Conservation (phyloP, 2,797 vertebrate species). For the Heterohyrax brucei region DNA sequence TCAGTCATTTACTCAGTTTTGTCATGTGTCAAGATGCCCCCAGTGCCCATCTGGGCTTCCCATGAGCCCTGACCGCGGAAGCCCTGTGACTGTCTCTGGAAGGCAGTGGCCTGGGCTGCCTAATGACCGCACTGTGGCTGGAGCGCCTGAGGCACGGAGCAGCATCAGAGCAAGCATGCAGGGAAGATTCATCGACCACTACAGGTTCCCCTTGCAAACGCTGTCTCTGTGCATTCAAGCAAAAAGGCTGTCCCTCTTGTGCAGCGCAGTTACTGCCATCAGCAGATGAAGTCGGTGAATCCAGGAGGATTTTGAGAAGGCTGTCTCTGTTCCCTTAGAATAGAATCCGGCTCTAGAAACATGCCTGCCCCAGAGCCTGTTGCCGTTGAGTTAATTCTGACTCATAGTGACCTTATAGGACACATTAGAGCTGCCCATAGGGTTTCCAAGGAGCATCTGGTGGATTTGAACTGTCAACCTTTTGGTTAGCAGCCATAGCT, state of each 20-base stretch:
- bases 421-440: too few relatives aligned
- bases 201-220: background rate
- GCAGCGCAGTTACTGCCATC: background rate
- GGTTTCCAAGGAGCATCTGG: too few relatives aligned
- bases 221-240: background rate
- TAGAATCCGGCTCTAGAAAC: background rate
- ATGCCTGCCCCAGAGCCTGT: background rate
- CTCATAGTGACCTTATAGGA: too few relatives aligned
- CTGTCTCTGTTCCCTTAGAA: background rate
- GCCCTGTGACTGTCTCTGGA: background rate
- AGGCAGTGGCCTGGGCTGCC: background rate
- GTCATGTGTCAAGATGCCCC: background rate
- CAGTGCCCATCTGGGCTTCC: background rate
- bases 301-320: background rate
- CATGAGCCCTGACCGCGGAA: background rate
- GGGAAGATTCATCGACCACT: background rate
- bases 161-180: background rate
- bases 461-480: too few relatives aligned
- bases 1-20: background rate
- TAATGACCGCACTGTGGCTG: rapidly evolving
- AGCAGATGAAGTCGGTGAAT: background rate
- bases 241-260: background rate
- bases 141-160: background rate
- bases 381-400: too few relatives aligned
- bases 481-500: too few relatives aligned